Evolutionary conservation across 1,140 invertebrate genomes (phyloP).

Genomic region (Rhagoletis pomonella): DNA sequence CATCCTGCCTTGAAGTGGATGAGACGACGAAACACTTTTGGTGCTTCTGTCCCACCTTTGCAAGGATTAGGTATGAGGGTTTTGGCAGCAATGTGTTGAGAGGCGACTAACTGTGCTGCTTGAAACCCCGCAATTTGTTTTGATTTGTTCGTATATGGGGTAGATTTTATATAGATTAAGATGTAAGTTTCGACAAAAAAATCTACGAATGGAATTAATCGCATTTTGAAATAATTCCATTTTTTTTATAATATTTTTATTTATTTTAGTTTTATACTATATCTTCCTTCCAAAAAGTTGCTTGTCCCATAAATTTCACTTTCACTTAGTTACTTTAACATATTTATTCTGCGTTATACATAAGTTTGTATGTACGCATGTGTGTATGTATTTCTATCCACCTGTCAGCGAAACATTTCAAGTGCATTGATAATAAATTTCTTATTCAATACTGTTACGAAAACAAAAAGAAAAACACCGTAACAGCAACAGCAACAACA

Average conservation of each 20-base stretch:
- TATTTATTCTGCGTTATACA: background rate
- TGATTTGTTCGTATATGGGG: too few relatives aligned
- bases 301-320: background rate
- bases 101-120: too few relatives aligned
- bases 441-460: background rate
- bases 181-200: too few relatives aligned
- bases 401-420: background rate
- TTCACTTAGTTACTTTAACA: background rate
- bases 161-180: too few relatives aligned
- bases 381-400: background rate
- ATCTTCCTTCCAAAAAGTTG: background rate
- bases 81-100: too few relatives aligned
- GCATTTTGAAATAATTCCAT: background rate
- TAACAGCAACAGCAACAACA: background rate
- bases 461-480: background rate
- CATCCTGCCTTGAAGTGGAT: too few relatives aligned
- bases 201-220: too few relatives aligned
- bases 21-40: too few relatives aligned
- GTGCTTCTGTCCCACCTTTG: too few relatives aligned
- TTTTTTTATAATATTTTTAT: background rate
- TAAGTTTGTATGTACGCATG: background rate
- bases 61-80: too few relatives aligned
- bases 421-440: conserved; percentile 41
- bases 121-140: too few relatives aligned
- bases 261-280: background rate